Evolutionary conservation across 2,797 vertebrate genomes (phyloP), one percentile per base, ranked within the genome.

Genomic region (Tenualosa thibaudeaui): DNA sequence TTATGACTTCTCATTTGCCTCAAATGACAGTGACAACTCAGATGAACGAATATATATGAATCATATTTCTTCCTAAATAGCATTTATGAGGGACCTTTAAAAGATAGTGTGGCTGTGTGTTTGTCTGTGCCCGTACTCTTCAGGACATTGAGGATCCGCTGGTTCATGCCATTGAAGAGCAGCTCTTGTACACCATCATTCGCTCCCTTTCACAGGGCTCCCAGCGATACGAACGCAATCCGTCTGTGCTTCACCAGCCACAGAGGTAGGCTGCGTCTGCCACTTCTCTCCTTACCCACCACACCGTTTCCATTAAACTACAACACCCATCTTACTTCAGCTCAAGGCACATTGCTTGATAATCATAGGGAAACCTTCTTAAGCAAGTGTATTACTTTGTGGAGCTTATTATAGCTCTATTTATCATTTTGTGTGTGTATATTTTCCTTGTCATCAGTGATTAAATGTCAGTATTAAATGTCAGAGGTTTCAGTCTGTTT

Each of bases 201-300:
- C 85, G 51, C 9, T 87, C 88, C 3, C 83, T 90, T 24, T 84
- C 89, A 3, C 88, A 92, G 10, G 85, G 88, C 49, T 86, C 93
- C 53, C 93, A 94, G 87, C 94, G 95, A 89, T 90, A 94, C 12
- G 89, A 90, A 50, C 94, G 94, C 87, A 94, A 94, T 92, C 89
- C 93, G 17, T 94, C 94, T 5, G 92, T 97, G 78, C 93, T 95
- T 17, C 96, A 97, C 89, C 96, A 97, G 91, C 97, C 96, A 78
- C 97, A 96, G 86, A 93, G 96, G 95, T 49, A 56, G 53, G 89
- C 5, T 81, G 13, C 49, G 1, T 56, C n/a, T 49, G 12, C 68
- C 37, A 12, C 3, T 0, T 84, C 17, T 12, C 19, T 81, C n/a
- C 50, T 26, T 8, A 50, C 71, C 10, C 13, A 24, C 58, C n/a